Evolutionary conservation across 2,888 invertebrate genomes (phyloP), one percentile per base, ranked within the genome.

Genomic region (Drosophila diplacantha): DNA sequence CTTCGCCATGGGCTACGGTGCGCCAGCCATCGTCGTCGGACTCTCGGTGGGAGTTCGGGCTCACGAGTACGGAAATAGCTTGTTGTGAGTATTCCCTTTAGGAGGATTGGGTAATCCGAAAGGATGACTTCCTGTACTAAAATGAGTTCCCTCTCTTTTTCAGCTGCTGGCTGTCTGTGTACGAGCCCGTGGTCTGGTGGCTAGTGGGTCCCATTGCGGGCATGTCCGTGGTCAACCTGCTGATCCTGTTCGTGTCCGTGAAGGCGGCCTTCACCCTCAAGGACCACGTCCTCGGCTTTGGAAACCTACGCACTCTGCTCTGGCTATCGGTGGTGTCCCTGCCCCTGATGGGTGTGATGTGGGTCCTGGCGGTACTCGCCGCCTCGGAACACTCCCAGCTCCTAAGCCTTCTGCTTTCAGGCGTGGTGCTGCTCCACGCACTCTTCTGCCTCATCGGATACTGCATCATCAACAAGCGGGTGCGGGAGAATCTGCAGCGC

Each of bases 141-240:
- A 5, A 20, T 31, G 0, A 9, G 3, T 44, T 20, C 2, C 5
- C 5, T 20, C 71, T 65, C 47, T 87, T 3, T 56, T 89, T 44
- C 88, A 97, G 97, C 87, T 98, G 98, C 88, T 98, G 98, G 98
- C 91, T 98, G 67, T 95, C 96, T 9, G 93, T 97, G 39, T 96
- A 96, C 86, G 97, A 97, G 87, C 93, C 95, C 22, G 95, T 97
- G 22, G 94, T 98, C 43, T 98, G 98, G 98, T 95, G 97, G 90
- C 91, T 98, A 81, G 96, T 98, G 73, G 95, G 96, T 4, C 98
- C 98, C 7, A 93, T 97, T 31, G 94, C 93, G 32, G 91, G 93
- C 62, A 92, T 94, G 83, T 94, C 96, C 0, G 88, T 92, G 29
- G 92, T 94, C 6, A 96, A 96, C 83, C 90, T 97, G 5, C 90